Evolutionary conservation across 2,797 vertebrate genomes (phyloP), one percentile per base, ranked within the genome.

Genomic region (Smutsia gigantea): DNA sequence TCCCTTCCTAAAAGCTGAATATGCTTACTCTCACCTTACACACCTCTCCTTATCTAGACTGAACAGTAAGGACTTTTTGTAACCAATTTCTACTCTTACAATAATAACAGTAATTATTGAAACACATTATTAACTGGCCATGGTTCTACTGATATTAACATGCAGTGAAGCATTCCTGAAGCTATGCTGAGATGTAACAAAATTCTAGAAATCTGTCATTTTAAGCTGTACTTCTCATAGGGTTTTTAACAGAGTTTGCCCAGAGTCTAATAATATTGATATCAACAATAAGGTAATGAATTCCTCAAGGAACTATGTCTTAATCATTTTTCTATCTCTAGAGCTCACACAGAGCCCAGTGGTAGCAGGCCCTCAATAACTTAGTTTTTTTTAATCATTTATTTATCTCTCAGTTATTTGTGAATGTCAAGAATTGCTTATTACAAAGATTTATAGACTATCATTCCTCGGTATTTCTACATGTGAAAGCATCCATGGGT

Each of bases 331-430:
- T 55, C 8, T 81, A 51, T n/a, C 23, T 78, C 31, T 95, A 77
- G 19, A 92, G 34, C 42, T 86, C 64, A 95, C 39, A 84, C 7
- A 82, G 23, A 93, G 46, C 37, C 78, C 49, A 78, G 57, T 15
- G 66, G 11, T 14, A 83, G 57, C 37, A 95, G 42, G 34, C 27
- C 39, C 34, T 95, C 49, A 71, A 63, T 51, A 90, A 83, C 25
- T 75, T 29, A 51, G 39, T 64, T 74, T 83, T 39, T 94, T 29
- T 14, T 0, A 84, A 88, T 9, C 19, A 78, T 39, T 39, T 90
- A 94, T 49, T 74, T 87, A 82, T 79, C 81, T 79, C 49, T n/a
- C 15, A 64, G 31, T 93, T 95, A 89, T 90, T 90, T 88, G 21
- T 84, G 8, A 92, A 94, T 90, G 19, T 46, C 37, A 92, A 63